Conservation (phyloP, 2,113 vertebrate species). For the Periophthalmodon schlosseri region DNA sequence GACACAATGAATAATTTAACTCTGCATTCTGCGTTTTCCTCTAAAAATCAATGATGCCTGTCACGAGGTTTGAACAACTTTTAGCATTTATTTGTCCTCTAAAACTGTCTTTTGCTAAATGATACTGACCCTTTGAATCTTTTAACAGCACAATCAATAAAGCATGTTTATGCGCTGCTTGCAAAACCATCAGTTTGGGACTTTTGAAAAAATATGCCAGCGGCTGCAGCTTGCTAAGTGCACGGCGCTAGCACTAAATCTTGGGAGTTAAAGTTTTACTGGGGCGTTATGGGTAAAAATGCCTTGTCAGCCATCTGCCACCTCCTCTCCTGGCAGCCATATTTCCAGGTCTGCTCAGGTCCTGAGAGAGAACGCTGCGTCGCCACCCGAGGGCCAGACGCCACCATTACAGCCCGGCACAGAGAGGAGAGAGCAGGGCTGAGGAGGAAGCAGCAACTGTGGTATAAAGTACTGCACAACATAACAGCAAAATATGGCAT, state of each 20-base stretch:
- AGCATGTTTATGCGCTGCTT: constrained; percentile 97
- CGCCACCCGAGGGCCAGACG: constrained; percentile 86
- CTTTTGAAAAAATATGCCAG: constrained; percentile 91
- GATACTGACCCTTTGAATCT: constrained; percentile 97
- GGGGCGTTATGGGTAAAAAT: constrained; percentile 99
- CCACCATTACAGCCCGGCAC: constrained; percentile 84
- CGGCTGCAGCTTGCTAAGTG: constrained; percentile 97
- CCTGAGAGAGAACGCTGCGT: constrained; percentile 79
- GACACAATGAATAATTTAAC: constrained; percentile 77
- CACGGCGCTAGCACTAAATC: constrained; percentile 95
- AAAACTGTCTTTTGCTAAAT: constrained; percentile 94
- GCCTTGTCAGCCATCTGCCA: constrained; percentile 99
- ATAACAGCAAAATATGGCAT: constrained; percentile 10
- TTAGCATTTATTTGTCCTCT: constrained; percentile 90
- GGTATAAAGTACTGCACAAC: constrained; percentile 52
- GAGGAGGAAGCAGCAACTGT: constrained; percentile 56
- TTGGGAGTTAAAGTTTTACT: constrained; percentile 99
- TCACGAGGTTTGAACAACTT: constrained; percentile 73
- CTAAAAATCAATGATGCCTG: constrained; percentile 72
- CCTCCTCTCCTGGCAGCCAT: constrained; percentile 96
- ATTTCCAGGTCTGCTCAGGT: constrained; percentile 94
- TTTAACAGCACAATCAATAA: constrained; percentile 99
- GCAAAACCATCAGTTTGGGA: constrained; percentile 98
- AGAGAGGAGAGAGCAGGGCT: constrained; percentile 26
- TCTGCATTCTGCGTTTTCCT: constrained; percentile 64